Percentiles rank a stretch among this genome's conserved stretches.
Conservation (phyloP, 2,113 vertebrate species). For the Danionella cerebrum region DNA sequence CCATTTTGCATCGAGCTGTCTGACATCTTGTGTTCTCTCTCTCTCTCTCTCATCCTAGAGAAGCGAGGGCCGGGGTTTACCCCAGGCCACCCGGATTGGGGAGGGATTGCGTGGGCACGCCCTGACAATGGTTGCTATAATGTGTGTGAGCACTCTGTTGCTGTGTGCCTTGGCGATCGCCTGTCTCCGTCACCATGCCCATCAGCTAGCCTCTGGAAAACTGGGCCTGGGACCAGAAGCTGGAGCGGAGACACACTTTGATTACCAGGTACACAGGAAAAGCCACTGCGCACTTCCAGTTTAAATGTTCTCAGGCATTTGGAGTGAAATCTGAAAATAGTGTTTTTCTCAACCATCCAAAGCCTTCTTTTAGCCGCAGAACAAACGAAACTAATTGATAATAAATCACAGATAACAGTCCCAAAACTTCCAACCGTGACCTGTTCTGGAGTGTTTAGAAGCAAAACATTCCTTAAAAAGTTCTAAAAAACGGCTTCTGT, state of each 20-base stretch:
- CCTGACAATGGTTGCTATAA: conserved; percentile 82
- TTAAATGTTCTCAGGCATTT: too few relatives aligned
- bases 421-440: too few relatives aligned
- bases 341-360: too few relatives aligned
- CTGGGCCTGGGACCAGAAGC: conserved; percentile 86
- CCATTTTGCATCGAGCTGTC: not conserved
- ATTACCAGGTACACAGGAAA: conserved; percentile 80
- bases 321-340: too few relatives aligned
- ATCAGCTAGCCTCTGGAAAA: conserved; percentile 80
- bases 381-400: too few relatives aligned
- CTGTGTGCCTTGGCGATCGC: conserved; percentile 71
- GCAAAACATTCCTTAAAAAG: too few relatives aligned
- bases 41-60: conserved; percentile 51
- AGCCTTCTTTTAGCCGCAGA: too few relatives aligned
- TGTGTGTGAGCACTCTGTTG: conserved; percentile 75
- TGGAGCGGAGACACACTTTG: conserved; percentile 85
- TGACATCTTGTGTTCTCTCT: not conserved
- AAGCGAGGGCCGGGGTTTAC: conserved; percentile 66
- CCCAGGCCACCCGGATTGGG: conserved; percentile 62
- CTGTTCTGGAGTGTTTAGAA: too few relatives aligned
- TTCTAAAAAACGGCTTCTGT: too few relatives aligned
- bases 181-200: conserved; percentile 78
- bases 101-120: conserved; percentile 75
- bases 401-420: too few relatives aligned
- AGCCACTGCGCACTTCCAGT: too few relatives aligned